Evolutionary conservation across 1,140 invertebrate genomes (phyloP), one percentile per base, ranked within the genome.

Genomic region (Batillaria attramentaria): DNA sequence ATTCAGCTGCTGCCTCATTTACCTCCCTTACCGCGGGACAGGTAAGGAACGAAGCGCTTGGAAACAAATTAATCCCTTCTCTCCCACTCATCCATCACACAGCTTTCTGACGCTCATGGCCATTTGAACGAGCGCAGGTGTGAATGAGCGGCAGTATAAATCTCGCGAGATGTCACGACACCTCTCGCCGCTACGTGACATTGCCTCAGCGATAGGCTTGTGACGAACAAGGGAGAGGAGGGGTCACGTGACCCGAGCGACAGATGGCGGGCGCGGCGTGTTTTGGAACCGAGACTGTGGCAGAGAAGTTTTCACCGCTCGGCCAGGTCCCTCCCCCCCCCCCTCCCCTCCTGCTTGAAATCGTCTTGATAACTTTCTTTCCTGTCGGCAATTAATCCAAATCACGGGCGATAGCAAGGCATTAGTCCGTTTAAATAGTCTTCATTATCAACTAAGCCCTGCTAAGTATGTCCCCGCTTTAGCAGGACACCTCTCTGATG

Each of bases 61-160:
- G 24, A 60, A 60, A 6, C 57, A 6, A 24, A 60, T 60, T 60
- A n/a, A 60, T 60, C 24, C 6, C 31, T 28, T 60, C 31, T 41
- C 31, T 42, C 24, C 39, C 39, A 20, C 39, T 35, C 39, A 70
- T 70, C 41, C n/a, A 70, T 70, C 68, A 41, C 37, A 70, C 68
- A 70, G 42, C 68, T 70, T 39, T 42, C n/a, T 42, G 41, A 41
- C 68, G 68, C 42, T 70, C 42, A 70, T 70, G 35, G 68, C 68
- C 18, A 41, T 70, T 70, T 70, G 41, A 70, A 70, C 68, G 37
- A 70, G 68, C 68, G 68, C 68, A 70, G 68, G 68, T 70, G 68
- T 70, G 68, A 70, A 70, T 28, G 35, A 70, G 16, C n/a, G 24
- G 68, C 37, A 70, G 5, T 70, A 41, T 42, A 70, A 70, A 70